Conservation (phyloP, 2,888 invertebrate genomes). For the Aleiodes alternator region DNA sequence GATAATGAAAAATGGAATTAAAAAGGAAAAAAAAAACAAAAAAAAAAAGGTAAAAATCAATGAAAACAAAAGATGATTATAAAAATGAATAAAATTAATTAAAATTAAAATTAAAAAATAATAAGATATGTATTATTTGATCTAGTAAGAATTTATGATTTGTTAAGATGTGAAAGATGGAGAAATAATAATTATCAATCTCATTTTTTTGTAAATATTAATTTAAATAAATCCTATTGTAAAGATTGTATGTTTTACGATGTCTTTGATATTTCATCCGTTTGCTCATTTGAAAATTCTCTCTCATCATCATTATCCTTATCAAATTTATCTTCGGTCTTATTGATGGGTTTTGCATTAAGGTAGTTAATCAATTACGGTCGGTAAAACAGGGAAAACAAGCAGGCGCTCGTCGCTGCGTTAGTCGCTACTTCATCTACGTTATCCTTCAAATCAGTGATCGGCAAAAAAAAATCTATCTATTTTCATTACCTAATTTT, state of each 20-base stretch:
- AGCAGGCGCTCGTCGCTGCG: too few relatives aligned
- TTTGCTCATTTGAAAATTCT: not conserved
- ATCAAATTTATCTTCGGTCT: too few relatives aligned
- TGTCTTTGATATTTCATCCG: constrained; percentile 11
- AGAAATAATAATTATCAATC: constrained; percentile 59
- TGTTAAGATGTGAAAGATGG: constrained; percentile 44
- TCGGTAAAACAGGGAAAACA: too few relatives aligned
- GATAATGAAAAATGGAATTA: constrained; percentile 51
- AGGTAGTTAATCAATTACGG: too few relatives aligned
- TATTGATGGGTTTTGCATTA: too few relatives aligned
- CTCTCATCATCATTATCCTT: too few relatives aligned
- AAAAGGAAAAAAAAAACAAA: constrained; percentile 20
- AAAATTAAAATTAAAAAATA: constrained; percentile 40
- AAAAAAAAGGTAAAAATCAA: constrained; percentile 35
- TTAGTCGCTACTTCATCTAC: too few relatives aligned
- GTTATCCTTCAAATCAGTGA: too few relatives aligned
- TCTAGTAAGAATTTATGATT: constrained; percentile 60
- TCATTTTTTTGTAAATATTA: constrained; percentile 71
- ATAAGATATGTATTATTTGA: constrained; percentile 61
- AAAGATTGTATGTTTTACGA: constrained; percentile 68
- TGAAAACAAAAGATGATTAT: constrained; percentile 49
- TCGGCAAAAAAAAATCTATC: too few relatives aligned
- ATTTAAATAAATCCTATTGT: constrained; percentile 71
- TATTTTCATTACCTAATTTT: too few relatives aligned
- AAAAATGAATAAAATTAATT: constrained; percentile 38